Evolutionary conservation across 2,113 vertebrate species (phyloP), one percentile per base, ranked within the genome.

Genomic region (Gavialis gangeticus): DNA sequence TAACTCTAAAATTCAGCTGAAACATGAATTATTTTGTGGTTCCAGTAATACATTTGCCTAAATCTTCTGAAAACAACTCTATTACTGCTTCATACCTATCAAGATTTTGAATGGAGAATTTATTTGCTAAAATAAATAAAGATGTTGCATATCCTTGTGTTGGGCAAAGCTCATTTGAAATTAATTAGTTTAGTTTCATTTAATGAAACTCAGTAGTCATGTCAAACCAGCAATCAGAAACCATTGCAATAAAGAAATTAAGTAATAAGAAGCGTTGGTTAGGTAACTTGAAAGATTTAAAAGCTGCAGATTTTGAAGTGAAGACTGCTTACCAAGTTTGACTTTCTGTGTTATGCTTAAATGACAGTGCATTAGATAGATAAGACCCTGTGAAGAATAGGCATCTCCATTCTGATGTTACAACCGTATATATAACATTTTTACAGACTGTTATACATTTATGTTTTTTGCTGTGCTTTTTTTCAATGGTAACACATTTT

Each of bases 111-210:
- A n/a, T 80, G 77, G 34, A 46, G 46, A 46, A 46, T 46, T 46
- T 46, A 46, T 46, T 71, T 87, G 6, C 85, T 83, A 1, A 24
- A 71, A 87, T 81, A 10, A 63, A 79, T 46, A 46, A 89, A 28
- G 22, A 63, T 69, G 5, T 37, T 30, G 24, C 13, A 46, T 46
- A 46, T 46, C 46, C 46, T 81, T 79, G 77, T 22, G 88, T 84
- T 54, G 82, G 24, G 9, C 1, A 1, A 25, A 82, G 13, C 17
- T 90, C 4, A 19, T 77, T 76, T 86, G 79, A 71, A 90, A 71
- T 0, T 73, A 19, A 2, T 37, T 0, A 1, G 24, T 27, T n/a
- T 19, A 12, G 66, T 46, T 71, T 1, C 58, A 30, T 13, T 34
- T 2, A 0, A 5, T 59, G 6, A 77, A 91, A 77, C n/a, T 18